Evolutionary conservation across 2,113 vertebrate species (phyloP).

Genomic region (Rattus rattus): DNA sequence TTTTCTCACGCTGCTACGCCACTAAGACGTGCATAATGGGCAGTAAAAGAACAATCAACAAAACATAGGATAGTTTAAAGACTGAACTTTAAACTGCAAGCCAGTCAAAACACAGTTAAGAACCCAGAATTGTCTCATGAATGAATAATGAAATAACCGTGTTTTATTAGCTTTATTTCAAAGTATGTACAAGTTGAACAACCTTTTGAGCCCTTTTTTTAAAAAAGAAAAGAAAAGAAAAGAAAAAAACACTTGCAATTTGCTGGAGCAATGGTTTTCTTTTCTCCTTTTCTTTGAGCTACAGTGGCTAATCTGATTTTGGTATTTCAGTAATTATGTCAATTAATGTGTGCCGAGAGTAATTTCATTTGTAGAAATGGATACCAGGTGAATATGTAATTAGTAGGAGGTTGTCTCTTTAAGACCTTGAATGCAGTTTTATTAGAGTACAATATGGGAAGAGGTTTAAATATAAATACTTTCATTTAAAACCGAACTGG

Average conservation of each 20-base stretch:
- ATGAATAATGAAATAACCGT: slow-evolving; percentile 80
- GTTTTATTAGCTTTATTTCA: slow-evolving; percentile 85
- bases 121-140: slow-evolving; percentile 78
- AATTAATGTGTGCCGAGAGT: slow-evolving; percentile 76
- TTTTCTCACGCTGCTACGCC: slow-evolving; percentile 28
- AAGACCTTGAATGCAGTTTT: slow-evolving; percentile 47
- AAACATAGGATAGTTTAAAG: slow-evolving; percentile 78
- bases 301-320: slow-evolving; percentile 81
- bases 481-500: slow-evolving; percentile 30
- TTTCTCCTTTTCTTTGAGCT: slow-evolving; percentile 67
- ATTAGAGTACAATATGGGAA: slow-evolving; percentile 3
- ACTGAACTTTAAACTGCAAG: slow-evolving; percentile 57
- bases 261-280: slow-evolving; percentile 71
- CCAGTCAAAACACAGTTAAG: slow-evolving; percentile 60
- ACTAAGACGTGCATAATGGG: slow-evolving; percentile 66
- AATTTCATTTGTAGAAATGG: slow-evolving; percentile 82
- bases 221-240: too few species aligned
- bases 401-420: slow-evolving; percentile 65
- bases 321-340: slow-evolving; percentile 80
- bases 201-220: not conserved
- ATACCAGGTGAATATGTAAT: slow-evolving; percentile 78
- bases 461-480: slow-evolving; percentile 48
- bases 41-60: slow-evolving; percentile 71
- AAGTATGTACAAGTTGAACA: slow-evolving; percentile 80
- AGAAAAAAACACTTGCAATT: slow-evolving; percentile 66